These are phyloP conservation scores for Clistopyga incitator DNA, from an alignment of 2,888 invertebrate genomes.

Conservation along the genomic window DNA sequence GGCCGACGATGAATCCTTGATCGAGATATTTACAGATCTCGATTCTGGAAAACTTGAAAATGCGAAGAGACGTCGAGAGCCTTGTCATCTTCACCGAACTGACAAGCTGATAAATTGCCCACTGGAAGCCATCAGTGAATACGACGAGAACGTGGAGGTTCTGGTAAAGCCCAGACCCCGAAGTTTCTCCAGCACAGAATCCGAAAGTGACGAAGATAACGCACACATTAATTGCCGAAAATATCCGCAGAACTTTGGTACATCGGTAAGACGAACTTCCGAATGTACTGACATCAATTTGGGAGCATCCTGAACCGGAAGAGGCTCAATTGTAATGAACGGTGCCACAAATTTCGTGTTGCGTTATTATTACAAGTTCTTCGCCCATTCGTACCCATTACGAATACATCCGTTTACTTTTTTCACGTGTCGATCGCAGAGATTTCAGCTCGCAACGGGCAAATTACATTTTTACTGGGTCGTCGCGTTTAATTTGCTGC, in stretches of 20 bases:
- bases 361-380: conserved; percentile 81
- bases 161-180: conserved; percentile 62
- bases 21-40: conserved; percentile 1
- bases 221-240: conserved; percentile 15
- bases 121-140: conserved; percentile 60
- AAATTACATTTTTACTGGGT: too few species aligned
- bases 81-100: conserved; percentile 69
- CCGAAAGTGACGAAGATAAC: conserved; percentile 62
- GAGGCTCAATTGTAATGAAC: too few species aligned
- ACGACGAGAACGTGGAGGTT: conserved; percentile 57
- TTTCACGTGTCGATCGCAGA: too few species aligned
- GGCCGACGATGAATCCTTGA: conserved; percentile 18
- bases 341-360: conserved; percentile 43
- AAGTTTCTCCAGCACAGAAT: conserved; percentile 64
- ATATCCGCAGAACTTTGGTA: not conserved
- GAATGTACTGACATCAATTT: conserved; percentile 12
- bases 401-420: too few species aligned
- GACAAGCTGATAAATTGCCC: conserved; percentile 67
- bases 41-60: not conserved
- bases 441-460: too few species aligned
- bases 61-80: conserved; percentile 34
- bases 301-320: not conserved
- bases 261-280: conserved; percentile 20
- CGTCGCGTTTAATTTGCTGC: too few species aligned
- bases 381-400: conserved; percentile 74